A percentile compares a stretch with the other conserved stretches of the same genome.
phyloP scores from a whole-genome alignment of 2,113 vertebrate genomes.

The Capreolus pygargus region DNA sequence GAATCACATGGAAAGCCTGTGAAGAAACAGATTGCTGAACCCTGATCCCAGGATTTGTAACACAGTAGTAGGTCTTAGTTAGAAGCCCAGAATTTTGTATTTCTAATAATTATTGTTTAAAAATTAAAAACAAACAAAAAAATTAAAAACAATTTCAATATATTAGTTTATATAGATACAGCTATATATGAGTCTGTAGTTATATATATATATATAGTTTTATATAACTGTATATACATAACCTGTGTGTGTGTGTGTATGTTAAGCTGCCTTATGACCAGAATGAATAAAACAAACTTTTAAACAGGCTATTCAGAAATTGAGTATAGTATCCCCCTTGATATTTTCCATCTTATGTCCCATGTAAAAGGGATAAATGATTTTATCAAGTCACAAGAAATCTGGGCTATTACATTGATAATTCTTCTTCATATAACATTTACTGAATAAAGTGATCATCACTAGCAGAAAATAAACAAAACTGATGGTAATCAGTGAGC shows the following conservation, averaged over 20 bases:
- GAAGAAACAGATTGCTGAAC: not conserved
- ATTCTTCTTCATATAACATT: not conserved
- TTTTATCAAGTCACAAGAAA: not conserved
- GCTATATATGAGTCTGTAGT: not conserved
- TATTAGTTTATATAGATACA: rapidly evolving
- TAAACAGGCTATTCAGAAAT: not conserved
- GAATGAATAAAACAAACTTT: not conserved
- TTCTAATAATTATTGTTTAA: not conserved
- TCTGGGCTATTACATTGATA: not conserved
- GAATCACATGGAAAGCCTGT: not conserved
- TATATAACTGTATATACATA: not conserved
- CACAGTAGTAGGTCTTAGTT: not conserved
- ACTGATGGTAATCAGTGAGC: not conserved
- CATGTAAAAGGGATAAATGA: not conserved
- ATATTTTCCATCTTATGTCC: not conserved
- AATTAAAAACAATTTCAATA: not conserved
- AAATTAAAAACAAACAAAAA: not conserved
- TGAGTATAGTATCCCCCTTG: rapidly evolving
- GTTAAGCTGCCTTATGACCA: not conserved
- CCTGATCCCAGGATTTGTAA: not conserved
- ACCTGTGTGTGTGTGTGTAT: not conserved
- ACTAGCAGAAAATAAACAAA: not conserved
- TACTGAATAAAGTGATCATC: not conserved
- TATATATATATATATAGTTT: not conserved
- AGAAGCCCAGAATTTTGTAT: not conserved